Conservation (phyloP, 2,797 vertebrate species). For the Prionace glauca region DNA sequence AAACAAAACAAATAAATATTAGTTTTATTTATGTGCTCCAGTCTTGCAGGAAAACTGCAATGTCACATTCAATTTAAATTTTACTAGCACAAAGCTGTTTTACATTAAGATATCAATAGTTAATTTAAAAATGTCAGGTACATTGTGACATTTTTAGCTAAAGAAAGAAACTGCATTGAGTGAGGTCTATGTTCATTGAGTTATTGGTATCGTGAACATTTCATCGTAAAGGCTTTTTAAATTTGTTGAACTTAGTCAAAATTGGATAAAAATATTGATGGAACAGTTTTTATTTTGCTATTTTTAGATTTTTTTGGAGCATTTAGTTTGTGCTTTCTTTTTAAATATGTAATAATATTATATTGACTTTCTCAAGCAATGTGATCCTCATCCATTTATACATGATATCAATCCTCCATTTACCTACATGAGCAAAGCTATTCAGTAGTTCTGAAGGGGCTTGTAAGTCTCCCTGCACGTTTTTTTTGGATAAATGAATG, state of each 20-base stretch:
- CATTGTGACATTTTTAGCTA: not conserved
- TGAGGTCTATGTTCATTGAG: not conserved
- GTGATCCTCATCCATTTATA: not conserved
- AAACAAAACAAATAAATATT: not conserved
- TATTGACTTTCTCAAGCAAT: not conserved
- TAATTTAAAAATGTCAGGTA: not conserved
- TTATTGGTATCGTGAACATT: not conserved
- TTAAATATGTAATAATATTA: too few species aligned
- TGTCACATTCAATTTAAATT: not conserved
- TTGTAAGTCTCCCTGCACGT: not conserved
- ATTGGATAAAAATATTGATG: not conserved
- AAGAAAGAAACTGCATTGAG: not conserved
- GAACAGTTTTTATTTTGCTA: not conserved
- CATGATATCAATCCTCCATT: not conserved
- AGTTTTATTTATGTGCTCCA: not conserved
- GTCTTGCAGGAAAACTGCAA: not conserved
- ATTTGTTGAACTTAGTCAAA: not conserved
- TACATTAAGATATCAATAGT: not conserved
- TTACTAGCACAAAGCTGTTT: not conserved
- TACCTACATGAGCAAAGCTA: not conserved
- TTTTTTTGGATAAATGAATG: not conserved
- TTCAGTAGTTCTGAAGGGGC: not conserved
- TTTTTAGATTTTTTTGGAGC: not conserved
- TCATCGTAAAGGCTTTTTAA: not conserved
- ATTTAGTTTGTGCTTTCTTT: not conserved